These are phyloP conservation scores for Plecturocebus donacophilus DNA, from an alignment of 2,113 vertebrate species.

Conservation along the genomic window DNA sequence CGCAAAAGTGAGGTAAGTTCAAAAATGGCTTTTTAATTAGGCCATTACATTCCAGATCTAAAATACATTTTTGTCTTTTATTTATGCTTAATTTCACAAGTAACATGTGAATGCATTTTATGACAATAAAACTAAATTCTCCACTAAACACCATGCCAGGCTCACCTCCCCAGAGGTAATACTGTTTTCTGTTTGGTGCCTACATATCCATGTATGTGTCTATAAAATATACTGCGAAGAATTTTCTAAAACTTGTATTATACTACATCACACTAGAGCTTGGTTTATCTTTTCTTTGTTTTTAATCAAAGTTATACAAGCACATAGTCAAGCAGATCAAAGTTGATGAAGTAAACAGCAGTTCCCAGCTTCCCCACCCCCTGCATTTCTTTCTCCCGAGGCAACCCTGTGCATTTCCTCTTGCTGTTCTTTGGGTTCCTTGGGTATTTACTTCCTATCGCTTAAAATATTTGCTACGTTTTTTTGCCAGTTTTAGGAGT, in stretches of 20 bases:
- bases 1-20: not conserved
- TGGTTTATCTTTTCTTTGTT: not conserved
- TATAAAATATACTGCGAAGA: not conserved
- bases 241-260: not conserved
- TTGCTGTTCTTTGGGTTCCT: not conserved
- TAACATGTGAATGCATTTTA: not conserved
- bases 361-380: not conserved
- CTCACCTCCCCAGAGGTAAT: not conserved
- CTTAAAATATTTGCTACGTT: not conserved
- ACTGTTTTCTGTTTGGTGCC: not conserved
- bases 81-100: not conserved
- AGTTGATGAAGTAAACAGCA: not conserved
- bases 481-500: not conserved
- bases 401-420: not conserved
- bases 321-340: not conserved
- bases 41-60: not conserved
- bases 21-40: not conserved
- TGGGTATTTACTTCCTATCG: not conserved
- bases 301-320: not conserved
- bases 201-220: not conserved
- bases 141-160: not conserved
- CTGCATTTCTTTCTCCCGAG: not conserved
- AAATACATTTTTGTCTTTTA: not conserved
- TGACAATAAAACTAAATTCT: not conserved
- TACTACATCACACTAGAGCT: not conserved